phyloP scores from a whole-genome alignment of 2,113 vertebrate genomes.

The Corvus cornix region DNA sequence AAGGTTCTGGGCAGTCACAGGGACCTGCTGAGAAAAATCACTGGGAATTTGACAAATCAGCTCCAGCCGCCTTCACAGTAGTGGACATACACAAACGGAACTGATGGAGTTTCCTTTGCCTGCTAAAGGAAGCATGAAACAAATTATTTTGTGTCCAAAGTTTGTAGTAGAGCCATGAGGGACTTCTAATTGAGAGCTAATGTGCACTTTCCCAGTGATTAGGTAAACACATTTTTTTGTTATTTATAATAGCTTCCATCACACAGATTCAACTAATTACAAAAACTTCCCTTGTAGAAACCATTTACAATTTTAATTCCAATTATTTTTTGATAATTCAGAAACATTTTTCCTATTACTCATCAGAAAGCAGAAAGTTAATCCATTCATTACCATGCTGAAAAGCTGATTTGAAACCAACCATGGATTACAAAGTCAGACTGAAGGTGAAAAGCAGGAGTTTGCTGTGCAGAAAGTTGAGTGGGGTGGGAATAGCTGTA shows the following conservation, averaged over 20 bases:
- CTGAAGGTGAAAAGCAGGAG: conserved; percentile 33
- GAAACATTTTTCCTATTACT: conserved; percentile 31
- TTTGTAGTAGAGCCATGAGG: conserved; percentile 30
- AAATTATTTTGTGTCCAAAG: conserved; percentile 42
- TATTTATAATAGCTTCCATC: conserved; percentile 55
- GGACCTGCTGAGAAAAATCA: neutral
- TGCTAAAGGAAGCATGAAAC: conserved; percentile 29
- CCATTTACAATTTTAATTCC: conserved; percentile 64
- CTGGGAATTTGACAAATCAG: neutral
- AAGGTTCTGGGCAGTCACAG: neutral
- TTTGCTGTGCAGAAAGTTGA: neutral
- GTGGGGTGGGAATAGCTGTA: neutral
- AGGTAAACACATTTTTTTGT: conserved; percentile 66
- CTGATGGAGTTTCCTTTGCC: neutral
- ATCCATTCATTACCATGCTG: conserved; percentile 46
- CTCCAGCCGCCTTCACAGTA: neutral
- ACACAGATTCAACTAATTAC: conserved; percentile 47
- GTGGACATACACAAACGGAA: neutral
- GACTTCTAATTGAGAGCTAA: conserved; percentile 62
- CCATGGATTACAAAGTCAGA: conserved; percentile 26
- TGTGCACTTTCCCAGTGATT: conserved; percentile 49
- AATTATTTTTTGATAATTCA: conserved; percentile 65
- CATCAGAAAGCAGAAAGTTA: conserved; percentile 43
- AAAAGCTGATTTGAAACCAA: conserved; percentile 20
- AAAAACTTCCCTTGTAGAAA: conserved; percentile 51